Evolutionary conservation across 1,140 invertebrate species (phyloP), one percentile per base, ranked within the genome.

Genomic region (Latrodectus geometricus): DNA sequence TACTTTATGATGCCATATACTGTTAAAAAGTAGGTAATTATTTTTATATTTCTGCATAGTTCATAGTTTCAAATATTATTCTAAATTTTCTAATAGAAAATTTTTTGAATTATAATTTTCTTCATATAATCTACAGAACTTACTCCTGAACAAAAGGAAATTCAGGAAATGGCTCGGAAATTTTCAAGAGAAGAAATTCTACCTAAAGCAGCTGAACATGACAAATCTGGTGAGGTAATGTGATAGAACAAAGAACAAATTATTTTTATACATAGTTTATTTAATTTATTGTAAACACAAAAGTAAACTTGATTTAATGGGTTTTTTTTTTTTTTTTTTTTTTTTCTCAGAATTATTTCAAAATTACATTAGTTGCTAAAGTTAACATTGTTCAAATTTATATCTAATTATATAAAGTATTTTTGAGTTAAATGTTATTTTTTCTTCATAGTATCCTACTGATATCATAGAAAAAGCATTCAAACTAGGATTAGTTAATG

Each of bases 391-490:
- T 65, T 65, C 61, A 65, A 65, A 65, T 15, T 65, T 35, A 65
- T 65, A 65, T 65, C n/a, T 2, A 65, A 15, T 65, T 65, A 7
- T 65, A 65, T 65, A 65, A 65, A 15, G 3, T 65, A 65, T 65
- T 4, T n/a, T 7, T 65, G 61, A 65, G n/a, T 65, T 65, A 65
- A 3, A 5, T 35, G 1, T 35, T 5, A 35, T 35, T 35, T 35
- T 35, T 1, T 35, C 35, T 35, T 35, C 5, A 35, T 23, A 92
- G 91, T 99, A 96, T 92, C 98, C 98, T 4, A 97, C 96, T 96
- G 96, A 96, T 12, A 93, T 99, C 88, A 92, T 99, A 5, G 99
- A 99, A 92, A 98, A 99, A 91, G 97, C 97, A 17, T 97, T 96
- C 94, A 92, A 93, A 68, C 88, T 99, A 78, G 98, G 98, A 65